phyloP scores from a whole-genome alignment of 1,140 invertebrate species.

The Drosophila biarmipes region DNA sequence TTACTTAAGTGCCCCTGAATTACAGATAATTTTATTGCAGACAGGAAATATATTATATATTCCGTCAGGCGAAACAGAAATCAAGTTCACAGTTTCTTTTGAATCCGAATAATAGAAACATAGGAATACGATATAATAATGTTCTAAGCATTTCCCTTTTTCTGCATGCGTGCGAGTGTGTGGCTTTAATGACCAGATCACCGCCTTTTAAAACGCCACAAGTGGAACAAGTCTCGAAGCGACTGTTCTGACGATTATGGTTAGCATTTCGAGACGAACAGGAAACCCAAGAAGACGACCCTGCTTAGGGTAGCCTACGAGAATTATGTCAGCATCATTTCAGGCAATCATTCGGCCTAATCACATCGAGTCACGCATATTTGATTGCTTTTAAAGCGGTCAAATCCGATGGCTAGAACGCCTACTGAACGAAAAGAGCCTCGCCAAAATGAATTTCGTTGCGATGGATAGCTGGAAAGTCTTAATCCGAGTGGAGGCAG shows the following conservation, averaged over 20 bases:
- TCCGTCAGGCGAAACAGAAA: constrained; percentile 19
- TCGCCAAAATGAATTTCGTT: constrained; percentile 26
- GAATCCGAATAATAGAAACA: background rate
- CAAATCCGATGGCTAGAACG: constrained; percentile 17
- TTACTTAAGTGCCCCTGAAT: constrained; percentile 9
- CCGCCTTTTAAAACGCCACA: constrained; percentile 46
- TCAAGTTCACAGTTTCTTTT: constrained; percentile 14
- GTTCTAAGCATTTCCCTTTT: constrained; percentile 17
- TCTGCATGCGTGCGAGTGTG: constrained; percentile 24
- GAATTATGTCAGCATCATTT: constrained; percentile 74
- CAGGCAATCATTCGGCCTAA: constrained; percentile 64
- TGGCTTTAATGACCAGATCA: constrained; percentile 40
- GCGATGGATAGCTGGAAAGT: constrained; percentile 4
- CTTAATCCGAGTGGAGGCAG: constrained; percentile 1
- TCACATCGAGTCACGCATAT: constrained; percentile 71
- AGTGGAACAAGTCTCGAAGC: constrained; percentile 13
- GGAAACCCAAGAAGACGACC: constrained; percentile 39
- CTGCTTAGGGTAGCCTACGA: constrained; percentile 16
- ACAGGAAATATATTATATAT: constrained; percentile 8
- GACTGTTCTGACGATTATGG: constrained; percentile 19
- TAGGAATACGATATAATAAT: background rate
- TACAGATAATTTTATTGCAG: constrained; percentile 8
- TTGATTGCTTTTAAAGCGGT: constrained; percentile 72
- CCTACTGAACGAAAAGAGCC: constrained; percentile 7
- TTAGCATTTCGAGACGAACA: constrained; percentile 35